Conservation (phyloP, 1,140 invertebrate genomes). For the Telenomus remus region DNA sequence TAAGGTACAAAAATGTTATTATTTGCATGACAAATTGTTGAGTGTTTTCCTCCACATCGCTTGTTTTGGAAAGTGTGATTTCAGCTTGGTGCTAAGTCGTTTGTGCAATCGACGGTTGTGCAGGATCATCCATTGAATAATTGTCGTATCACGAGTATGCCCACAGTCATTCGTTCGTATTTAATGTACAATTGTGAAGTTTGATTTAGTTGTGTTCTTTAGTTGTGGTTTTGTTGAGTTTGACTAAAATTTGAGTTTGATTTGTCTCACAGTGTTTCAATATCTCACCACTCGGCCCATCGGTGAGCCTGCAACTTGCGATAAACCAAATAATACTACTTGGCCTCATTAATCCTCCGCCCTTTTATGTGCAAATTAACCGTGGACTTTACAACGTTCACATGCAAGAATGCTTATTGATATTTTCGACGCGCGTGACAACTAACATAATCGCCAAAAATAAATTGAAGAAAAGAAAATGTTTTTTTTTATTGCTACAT, state of each 20-base stretch:
- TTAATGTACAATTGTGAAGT: constrained; percentile 71
- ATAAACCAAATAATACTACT: constrained; percentile 27
- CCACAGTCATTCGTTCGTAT: constrained; percentile 54
- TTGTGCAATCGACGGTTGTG: constrained; percentile 9
- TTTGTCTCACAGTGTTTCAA: constrained; percentile 5
- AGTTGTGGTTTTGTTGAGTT: too few species aligned
- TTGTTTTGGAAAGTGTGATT: not conserved
- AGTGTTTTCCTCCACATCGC: not conserved
- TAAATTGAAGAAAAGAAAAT: constrained; percentile 1
- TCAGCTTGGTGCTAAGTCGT: constrained; percentile 23
- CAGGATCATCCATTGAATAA: constrained; percentile 18
- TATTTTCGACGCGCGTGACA: constrained; percentile 7
- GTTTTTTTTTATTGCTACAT: too few species aligned
- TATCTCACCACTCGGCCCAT: too few species aligned
- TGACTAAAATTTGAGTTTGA: constrained; percentile 48
- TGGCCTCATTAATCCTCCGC: constrained; percentile 39
- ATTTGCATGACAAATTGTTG: constrained; percentile 30
- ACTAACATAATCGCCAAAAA: not conserved
- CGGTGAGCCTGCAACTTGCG: constrained; percentile 50
- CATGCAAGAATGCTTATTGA: constrained; percentile 27
- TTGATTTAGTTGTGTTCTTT: constrained; percentile 39
- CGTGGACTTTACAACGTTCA: constrained; percentile 10
- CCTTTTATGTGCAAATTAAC: constrained; percentile 31
- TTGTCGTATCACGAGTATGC: constrained; percentile 3
- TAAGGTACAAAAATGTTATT: constrained; percentile 62